These are phyloP conservation scores for Leptinotarsa tumamoca DNA, from an alignment of 2,888 invertebrate genomes.

Conservation along the genomic window DNA sequence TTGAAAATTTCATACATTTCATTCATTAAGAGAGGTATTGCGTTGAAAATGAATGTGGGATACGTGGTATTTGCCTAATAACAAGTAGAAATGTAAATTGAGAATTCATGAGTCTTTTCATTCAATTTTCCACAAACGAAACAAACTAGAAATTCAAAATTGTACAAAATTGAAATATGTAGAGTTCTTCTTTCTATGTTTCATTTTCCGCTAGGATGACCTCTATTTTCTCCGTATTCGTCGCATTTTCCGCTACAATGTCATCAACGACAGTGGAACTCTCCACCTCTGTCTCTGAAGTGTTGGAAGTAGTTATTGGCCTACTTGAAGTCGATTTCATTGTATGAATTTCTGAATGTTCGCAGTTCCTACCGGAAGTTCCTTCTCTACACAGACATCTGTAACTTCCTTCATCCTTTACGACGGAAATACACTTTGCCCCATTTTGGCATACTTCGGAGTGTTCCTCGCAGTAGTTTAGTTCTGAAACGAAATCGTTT, in stretches of 20 bases:
- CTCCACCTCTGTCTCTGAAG: conserved; percentile 15
- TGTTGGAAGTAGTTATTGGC: not conserved
- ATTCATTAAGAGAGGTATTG: no score
- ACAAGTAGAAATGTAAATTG: no score
- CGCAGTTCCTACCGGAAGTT: conserved; percentile 81
- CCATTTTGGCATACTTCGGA: conserved; percentile 81
- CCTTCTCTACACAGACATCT: conserved; percentile 83
- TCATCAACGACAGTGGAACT: conserved; percentile 8
- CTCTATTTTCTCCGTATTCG: not conserved
- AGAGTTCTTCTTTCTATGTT: not conserved
- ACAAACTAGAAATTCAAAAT: not conserved
- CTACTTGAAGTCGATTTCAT: conserved; percentile 33
- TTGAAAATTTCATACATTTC: no score
- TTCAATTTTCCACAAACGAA: no score
- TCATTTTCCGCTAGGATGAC: conserved; percentile 16
- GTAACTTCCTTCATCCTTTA: conserved; percentile 81
- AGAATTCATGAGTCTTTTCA: no score
- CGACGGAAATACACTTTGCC: conserved; percentile 83
- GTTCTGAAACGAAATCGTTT: conserved; percentile 69
- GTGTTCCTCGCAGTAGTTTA: conserved; percentile 87
- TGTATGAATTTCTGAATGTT: conserved; percentile 67
- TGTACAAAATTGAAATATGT: not conserved
- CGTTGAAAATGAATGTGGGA: no score
- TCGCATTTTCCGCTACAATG: not conserved
- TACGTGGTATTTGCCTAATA: no score